A percentile compares a stretch with the other conserved stretches of the same genome.
Evolutionary conservation across 92 coral and sea anemone genomes (phyloP).

Genomic region (Galaxea fascicularis): DNA sequence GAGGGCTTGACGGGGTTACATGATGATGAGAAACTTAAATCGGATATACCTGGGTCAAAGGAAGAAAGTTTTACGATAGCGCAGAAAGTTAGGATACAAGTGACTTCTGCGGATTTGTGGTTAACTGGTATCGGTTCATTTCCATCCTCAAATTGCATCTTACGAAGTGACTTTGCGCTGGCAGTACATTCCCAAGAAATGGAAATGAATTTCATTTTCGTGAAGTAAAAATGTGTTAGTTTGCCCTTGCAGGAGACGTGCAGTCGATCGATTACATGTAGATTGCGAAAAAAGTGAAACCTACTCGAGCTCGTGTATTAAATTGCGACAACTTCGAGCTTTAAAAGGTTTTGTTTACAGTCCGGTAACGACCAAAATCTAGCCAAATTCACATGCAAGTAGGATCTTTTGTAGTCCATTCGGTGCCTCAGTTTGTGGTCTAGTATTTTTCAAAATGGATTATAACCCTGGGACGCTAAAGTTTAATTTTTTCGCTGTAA

Average conservation of each 20-base stretch:
- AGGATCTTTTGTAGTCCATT: not conserved
- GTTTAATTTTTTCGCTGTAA: not conserved
- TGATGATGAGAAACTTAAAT: not conserved
- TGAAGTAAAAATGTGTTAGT: not conserved
- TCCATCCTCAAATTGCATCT: constrained; percentile 13
- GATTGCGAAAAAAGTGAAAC: not conserved
- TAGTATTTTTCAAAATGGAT: not conserved
- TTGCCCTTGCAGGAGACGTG: not conserved
- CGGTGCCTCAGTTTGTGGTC: not conserved
- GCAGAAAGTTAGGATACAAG: not conserved
- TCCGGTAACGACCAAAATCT: not conserved
- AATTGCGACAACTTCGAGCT: not conserved
- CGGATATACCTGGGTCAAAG: not conserved
- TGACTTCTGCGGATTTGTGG: constrained; percentile 18
- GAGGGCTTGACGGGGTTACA: not conserved
- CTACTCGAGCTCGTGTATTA: too few species aligned
- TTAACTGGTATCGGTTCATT: constrained; percentile 19
- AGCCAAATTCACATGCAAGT: not conserved
- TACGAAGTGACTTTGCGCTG: not conserved
- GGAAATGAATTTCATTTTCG: not conserved
- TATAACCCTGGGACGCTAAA: not conserved
- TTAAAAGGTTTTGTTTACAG: constrained; percentile 23
- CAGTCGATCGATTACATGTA: not conserved
- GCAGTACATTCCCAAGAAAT: not conserved
- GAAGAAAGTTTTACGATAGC: not conserved